Conservation (phyloP, 2,888 invertebrate species). For the Platerodrilus igneus region DNA sequence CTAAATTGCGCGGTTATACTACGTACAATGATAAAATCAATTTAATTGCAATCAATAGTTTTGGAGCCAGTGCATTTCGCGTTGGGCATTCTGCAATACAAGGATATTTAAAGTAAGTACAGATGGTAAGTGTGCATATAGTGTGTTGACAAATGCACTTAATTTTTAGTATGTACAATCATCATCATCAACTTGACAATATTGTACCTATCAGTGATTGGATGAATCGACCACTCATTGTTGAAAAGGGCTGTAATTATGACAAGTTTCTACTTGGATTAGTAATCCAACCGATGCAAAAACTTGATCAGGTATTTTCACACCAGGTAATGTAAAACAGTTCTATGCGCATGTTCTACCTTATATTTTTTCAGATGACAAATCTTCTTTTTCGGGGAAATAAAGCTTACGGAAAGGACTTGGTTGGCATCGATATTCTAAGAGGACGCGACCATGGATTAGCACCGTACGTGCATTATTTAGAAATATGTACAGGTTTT, state of each 20-base stretch:
- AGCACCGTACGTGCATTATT: conserved; percentile 64
- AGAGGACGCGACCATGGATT: conserved; percentile 68
- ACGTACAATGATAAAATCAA: too few relatives aligned
- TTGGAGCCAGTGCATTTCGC: too few relatives aligned
- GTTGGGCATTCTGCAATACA: too few relatives aligned
- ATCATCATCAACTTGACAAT: too few relatives aligned
- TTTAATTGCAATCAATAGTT: too few relatives aligned
- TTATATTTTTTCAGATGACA: conserved; percentile 53
- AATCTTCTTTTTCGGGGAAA: conserved; percentile 63
- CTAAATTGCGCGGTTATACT: too few relatives aligned
- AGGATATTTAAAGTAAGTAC: too few relatives aligned
- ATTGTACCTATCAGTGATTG: neutral
- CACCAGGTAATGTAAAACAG: too few relatives aligned
- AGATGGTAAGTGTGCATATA: too few relatives aligned
- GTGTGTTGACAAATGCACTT: too few relatives aligned
- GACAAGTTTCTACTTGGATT: neutral
- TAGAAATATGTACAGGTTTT: conserved; percentile 61
- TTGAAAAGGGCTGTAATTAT: neutral
- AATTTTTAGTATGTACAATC: too few relatives aligned
- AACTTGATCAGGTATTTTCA: neutral
- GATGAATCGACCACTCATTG: neutral
- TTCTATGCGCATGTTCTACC: neutral
- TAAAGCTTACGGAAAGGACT: conserved; percentile 44
- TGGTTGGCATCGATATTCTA: conserved; percentile 67
- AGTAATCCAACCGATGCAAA: neutral